Conservation (phyloP, 2,113 vertebrate genomes). For the Dipodomys ordii region DNA sequence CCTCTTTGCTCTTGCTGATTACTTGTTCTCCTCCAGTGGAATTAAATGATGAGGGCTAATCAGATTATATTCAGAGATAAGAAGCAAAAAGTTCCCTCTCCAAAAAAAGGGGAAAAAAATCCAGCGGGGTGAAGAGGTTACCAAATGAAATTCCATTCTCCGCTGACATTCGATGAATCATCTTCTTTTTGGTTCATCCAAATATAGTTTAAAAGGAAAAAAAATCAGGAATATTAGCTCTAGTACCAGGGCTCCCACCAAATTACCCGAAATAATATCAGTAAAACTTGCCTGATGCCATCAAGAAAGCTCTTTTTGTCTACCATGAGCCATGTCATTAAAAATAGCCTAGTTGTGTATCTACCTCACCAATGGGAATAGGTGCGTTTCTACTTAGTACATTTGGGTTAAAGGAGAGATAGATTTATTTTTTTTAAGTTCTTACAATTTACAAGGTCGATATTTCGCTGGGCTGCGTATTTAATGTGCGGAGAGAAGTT, state of each 20-base stretch:
- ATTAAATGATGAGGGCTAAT: conserved; percentile 74
- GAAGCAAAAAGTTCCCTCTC: conserved; percentile 30
- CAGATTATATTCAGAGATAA: conserved; percentile 70
- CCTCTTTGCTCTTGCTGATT: conserved; percentile 41
- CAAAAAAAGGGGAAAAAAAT: background rate
- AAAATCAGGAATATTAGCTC: conserved; percentile 56
- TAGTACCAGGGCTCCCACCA: conserved; percentile 49
- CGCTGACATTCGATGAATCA: conserved; percentile 44
- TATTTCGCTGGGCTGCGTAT: too few species aligned
- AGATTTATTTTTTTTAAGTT: conserved; percentile 21
- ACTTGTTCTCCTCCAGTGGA: conserved; percentile 28
- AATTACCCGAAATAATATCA: conserved; percentile 51
- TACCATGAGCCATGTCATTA: conserved; percentile 32
- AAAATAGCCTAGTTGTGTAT: background rate
- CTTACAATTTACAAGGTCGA: background rate
- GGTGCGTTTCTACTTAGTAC: background rate
- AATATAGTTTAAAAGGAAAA: conserved; percentile 60
- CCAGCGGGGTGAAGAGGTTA: conserved; percentile 38
- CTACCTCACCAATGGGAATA: conserved; percentile 8
- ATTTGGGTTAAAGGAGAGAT: conserved; percentile 36
- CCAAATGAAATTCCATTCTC: conserved; percentile 22
- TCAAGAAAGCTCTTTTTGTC: conserved; percentile 32
- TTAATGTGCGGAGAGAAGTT: background rate
- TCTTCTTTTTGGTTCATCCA: conserved; percentile 31
- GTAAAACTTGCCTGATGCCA: conserved; percentile 36